Evolutionary conservation across 1,140 invertebrate genomes (phyloP), one percentile per base, ranked within the genome.

Genomic region (Drosophila paulistorum): DNA sequence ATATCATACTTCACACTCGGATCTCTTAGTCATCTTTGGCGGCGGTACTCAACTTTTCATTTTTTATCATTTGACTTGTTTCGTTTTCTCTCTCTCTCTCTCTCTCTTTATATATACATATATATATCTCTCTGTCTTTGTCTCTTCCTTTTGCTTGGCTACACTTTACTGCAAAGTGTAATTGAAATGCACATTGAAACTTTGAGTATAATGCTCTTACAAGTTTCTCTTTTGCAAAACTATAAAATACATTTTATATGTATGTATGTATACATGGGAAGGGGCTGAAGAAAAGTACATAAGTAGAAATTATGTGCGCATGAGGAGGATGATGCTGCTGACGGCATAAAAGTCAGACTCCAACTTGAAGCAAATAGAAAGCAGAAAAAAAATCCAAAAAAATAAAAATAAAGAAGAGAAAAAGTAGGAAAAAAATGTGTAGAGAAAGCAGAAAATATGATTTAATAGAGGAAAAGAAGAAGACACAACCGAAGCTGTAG

Each of bases 181-280:
- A 80, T 80, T 80, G 78, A 80, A 78, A 78, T 80, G 66, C 77
- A 79, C 77, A 80, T 78, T 80, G 75, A 80, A 80, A 80, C 77
- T 79, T 79, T 79, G 74, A 79, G 78, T 68, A 78, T 77, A 80
- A 80, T 80, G 78, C 78, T 74, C 78, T 80, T 80, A 80, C 75
- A 80, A 74, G 57, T 80, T 80, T 67, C 58, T 70, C 57, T 74
- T 80, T 71, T 51, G 61, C 55, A 77, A 71, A 78, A 80, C 78
- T 80, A 78, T 80, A 78, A 80, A 80, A 78, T 80, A 78, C 75
- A 77, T 80, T 78, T 80, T 78, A 78, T 80, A 80, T 74, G 58
- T 41, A 54, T 59, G 37, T 67, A 42, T 59, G 33, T 59, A 45
- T 45, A n/a, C 14, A 45, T 45, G 42, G 35, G 7, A 37, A 14